Evolutionary conservation across 2,888 invertebrate genomes (phyloP), one percentile per base, ranked within the genome.

Genomic region (Xestia c-nigrum): DNA sequence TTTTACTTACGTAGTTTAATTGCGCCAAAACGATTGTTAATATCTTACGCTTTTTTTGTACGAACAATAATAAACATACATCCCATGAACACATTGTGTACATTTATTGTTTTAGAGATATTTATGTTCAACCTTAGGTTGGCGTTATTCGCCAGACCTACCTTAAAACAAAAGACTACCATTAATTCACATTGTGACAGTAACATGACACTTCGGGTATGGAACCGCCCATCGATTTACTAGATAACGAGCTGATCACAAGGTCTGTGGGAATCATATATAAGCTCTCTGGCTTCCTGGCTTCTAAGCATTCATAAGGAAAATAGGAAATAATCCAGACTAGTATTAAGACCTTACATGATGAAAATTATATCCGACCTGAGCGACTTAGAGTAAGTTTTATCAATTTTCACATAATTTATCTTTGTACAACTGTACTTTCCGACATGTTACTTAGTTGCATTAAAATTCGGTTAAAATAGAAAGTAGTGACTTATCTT

Each of bases 351-450:
- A 38, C 24, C 12, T 10, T 57, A 14, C 19, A 64, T 50, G 43
- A 82, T 78, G 76, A 78, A 74, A 52, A 0, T 74, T 31, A 0
- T 78, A 9, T 59, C 82, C n/a, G 78, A 78, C 19, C 75, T 57
- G 50, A 74, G 47, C 24, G 78, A 78, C 6, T 38, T 81, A 24
- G 50, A 74, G 78, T 78, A 59, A 78, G 82, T 65, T 40, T 57
- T 16, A 57, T 57, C 5, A 24, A 57, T 57, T 24, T 57, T 16
- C 14, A 55, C n/a, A 57, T 55, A 12, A 12, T 24, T 57, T 57
- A 57, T 24, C 5, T 57, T 24, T 57, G 24, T 24, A 57, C 57
- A 14, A 6, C 14, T 24, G 24, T 14, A 24, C 24, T 31, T 31
- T 14, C 24, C 24, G 24, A 57, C 3, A 57, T 16, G 57, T 57